Conservation (phyloP, 1,140 invertebrate genomes). For the Pseudomyrmex dendroicus region DNA sequence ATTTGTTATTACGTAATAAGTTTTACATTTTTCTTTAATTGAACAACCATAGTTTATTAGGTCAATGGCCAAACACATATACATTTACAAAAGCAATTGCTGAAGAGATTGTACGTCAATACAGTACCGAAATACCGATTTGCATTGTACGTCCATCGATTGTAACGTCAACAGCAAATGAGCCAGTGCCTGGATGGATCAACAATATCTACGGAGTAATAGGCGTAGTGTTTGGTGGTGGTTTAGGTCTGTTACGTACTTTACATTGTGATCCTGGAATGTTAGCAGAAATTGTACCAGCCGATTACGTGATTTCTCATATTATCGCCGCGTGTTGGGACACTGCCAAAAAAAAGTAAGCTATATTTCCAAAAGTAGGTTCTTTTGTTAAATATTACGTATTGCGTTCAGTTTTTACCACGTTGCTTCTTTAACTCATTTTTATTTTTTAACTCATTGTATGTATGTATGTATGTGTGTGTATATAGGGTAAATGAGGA, state of each 20-base stretch:
- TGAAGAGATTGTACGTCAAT: slow-evolving; percentile 89
- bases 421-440: too few relatives aligned
- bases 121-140: slow-evolving; percentile 89
- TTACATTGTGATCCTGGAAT: slow-evolving; percentile 88
- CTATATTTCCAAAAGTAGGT: not conserved
- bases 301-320: slow-evolving; percentile 94
- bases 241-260: slow-evolving; percentile 90
- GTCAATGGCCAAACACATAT: slow-evolving; percentile 94
- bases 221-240: slow-evolving; percentile 88
- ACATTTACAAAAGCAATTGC: slow-evolving; percentile 93
- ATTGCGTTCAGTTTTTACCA: too few relatives aligned
- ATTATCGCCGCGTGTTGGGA: slow-evolving; percentile 91
- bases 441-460: too few relatives aligned
- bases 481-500: too few relatives aligned
- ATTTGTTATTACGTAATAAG: not conserved
- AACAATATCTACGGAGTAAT: slow-evolving; percentile 94
- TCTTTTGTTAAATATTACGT: not conserved
- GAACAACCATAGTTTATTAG: slow-evolving; percentile 86
- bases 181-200: slow-evolving; percentile 92
- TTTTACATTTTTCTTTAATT: not conserved
- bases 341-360: slow-evolving; percentile 84
- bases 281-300: slow-evolving; percentile 94
- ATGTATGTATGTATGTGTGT: too few relatives aligned
- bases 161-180: slow-evolving; percentile 91
- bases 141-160: slow-evolving; percentile 91